These are phyloP conservation scores for Melanaphis sacchari DNA, from an alignment of 1,140 invertebrate species.

Conservation along the genomic window DNA sequence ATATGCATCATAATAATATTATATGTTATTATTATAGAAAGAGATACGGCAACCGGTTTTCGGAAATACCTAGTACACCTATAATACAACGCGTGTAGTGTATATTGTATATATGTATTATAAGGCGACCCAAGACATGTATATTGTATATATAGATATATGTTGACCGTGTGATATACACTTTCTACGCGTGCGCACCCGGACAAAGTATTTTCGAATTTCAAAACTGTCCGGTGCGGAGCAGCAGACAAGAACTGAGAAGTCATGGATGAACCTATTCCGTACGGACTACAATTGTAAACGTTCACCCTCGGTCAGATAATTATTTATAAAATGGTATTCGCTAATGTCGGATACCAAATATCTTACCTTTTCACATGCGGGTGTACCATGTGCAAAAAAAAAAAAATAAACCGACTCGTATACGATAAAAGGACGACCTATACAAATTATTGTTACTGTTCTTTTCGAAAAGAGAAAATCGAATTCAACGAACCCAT, in stretches of 20 bases:
- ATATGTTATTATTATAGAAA: background rate
- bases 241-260: background rate
- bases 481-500: background rate
- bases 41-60: conserved; percentile 30
- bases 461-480: background rate
- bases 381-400: background rate
- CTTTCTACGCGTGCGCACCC: conserved; percentile 34
- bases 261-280: background rate
- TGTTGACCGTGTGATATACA: background rate
- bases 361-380: background rate
- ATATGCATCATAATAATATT: conserved; percentile 14
- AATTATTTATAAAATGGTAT: background rate
- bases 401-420: background rate
- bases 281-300: background rate
- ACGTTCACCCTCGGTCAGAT: background rate
- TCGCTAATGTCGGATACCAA: background rate
- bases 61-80: background rate
- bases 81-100: background rate
- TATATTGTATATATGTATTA: background rate
- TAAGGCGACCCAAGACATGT: background rate
- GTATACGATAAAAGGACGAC: background rate
- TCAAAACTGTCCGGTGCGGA: background rate
- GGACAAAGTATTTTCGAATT: conserved; percentile 25
- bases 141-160: background rate
- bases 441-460: background rate